Conservation (phyloP, 2,888 invertebrate species). For the Rhyacophila evoluta region DNA sequence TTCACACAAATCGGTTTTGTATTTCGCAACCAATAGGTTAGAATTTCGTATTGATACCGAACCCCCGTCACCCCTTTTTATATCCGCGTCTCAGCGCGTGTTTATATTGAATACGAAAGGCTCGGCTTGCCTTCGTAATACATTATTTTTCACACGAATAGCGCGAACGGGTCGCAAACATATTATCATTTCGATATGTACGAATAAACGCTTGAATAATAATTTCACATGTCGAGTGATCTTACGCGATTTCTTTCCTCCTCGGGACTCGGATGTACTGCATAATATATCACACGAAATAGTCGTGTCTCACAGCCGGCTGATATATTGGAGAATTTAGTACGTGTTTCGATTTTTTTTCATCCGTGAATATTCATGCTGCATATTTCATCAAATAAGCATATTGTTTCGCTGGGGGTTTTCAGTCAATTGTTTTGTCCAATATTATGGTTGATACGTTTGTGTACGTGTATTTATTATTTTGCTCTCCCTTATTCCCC, state of each 20-base stretch:
- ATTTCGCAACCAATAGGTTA: neutral
- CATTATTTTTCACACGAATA: slow-evolving; percentile 4
- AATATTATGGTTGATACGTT: no score
- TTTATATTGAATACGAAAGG: neutral
- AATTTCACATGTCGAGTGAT: neutral
- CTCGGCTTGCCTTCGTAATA: neutral
- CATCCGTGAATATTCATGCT: neutral
- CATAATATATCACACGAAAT: neutral
- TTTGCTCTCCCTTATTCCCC: no score
- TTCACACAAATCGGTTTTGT: neutral
- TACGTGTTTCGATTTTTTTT: slow-evolving; percentile 6
- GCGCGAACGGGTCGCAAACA: neutral
- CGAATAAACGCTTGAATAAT: slow-evolving; percentile 19
- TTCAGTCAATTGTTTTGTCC: no score
- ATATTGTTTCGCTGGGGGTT: no score
- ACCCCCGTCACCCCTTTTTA: neutral
- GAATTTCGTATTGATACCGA: neutral
- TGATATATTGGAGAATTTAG: neutral
- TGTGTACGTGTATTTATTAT: no score
- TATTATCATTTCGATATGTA: slow-evolving; percentile 17
- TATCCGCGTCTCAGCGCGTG: neutral
- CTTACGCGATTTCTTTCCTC: slow-evolving; percentile 12
- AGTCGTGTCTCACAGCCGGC: neutral
- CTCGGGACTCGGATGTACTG: neutral
- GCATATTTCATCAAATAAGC: no score